Conservation (phyloP, 2,797 vertebrate species). For the Lepilemur ruficaudatus region DNA sequence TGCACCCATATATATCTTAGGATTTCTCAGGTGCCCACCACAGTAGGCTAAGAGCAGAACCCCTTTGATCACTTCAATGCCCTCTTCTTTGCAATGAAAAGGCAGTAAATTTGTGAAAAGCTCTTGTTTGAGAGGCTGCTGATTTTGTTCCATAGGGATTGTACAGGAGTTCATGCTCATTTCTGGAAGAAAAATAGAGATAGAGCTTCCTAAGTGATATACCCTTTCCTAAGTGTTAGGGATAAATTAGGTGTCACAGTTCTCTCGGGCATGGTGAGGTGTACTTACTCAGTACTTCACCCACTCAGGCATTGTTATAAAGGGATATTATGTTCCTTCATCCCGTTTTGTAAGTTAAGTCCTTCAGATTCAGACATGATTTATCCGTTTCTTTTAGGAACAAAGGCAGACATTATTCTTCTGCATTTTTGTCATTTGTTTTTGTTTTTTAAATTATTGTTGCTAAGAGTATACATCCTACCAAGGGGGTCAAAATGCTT, state of each 20-base stretch:
- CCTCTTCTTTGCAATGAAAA: not conserved
- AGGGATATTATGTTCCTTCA: not conserved
- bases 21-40: not conserved
- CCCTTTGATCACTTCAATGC: not conserved
- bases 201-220: not conserved
- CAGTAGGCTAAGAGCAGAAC: not conserved
- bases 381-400: not conserved
- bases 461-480: not conserved
- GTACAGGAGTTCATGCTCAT: not conserved
- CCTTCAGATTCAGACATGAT: not conserved
- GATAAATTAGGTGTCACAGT: not conserved
- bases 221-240: not conserved
- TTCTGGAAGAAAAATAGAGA: not conserved
- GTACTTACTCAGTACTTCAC: not conserved
- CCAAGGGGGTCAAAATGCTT: not conserved
- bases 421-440: not conserved
- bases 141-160: not conserved
- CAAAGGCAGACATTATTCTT: not conserved
- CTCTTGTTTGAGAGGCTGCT: not conserved
- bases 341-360: not conserved
- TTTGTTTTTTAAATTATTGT: not conserved
- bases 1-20: fast-evolving
- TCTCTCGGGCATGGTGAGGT: not conserved
- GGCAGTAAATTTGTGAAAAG: not conserved
- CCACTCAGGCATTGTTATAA: not conserved